Base-by-base conservation (phyloP, 92 coral and sea anemone genomes). In the Palythoa heliodiscus region DNA sequence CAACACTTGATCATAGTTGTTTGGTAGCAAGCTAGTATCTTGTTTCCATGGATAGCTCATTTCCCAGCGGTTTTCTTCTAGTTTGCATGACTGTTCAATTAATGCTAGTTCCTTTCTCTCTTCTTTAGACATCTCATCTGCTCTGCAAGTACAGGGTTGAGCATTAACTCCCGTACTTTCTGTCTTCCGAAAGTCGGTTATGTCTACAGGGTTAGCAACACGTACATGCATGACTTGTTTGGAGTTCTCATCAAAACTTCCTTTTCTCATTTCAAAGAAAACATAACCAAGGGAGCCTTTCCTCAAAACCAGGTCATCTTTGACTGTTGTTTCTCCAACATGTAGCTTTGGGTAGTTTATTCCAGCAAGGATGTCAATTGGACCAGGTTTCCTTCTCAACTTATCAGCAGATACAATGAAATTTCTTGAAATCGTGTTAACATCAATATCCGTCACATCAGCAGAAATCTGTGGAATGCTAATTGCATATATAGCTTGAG, bases 221-320 rank as follows among this genome's bases (percentile, higher is more conserved):
- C n/a, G n/a, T n/a, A n/a, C n/a, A n/a, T n/a, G n/a, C n/a, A n/a
- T n/a, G n/a, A n/a, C n/a, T n/a, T n/a, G n/a, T n/a, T n/a, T n/a
- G n/a, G n/a, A n/a, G n/a, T n/a, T n/a, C n/a, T n/a, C n/a, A n/a
- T n/a, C n/a, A n/a, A n/a, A 58, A 58, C 64, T 58, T 58, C 64
- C 64, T 58, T 58, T 20, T 58, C 64, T 58, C 64, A 6, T 58
- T 58, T 89, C 90, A 54, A 89, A 92, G 61, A 86, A 67, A 38
- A 92, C 91, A 91, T 91, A 92, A 12, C 95, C 95, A 5, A 92
- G 78, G 40, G 91, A 93, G 54, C 93, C 78, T 66, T 72, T 86
- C 82, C 93, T 78, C 39, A 72, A 86, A 19, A 87, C 91, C 7
- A 87, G 78, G 57, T 67, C 71, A 54, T 80, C 79, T n/a, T n/a